Conservation (phyloP, 2,888 invertebrate genomes). For the Mesorhabditis sp. region DNA sequence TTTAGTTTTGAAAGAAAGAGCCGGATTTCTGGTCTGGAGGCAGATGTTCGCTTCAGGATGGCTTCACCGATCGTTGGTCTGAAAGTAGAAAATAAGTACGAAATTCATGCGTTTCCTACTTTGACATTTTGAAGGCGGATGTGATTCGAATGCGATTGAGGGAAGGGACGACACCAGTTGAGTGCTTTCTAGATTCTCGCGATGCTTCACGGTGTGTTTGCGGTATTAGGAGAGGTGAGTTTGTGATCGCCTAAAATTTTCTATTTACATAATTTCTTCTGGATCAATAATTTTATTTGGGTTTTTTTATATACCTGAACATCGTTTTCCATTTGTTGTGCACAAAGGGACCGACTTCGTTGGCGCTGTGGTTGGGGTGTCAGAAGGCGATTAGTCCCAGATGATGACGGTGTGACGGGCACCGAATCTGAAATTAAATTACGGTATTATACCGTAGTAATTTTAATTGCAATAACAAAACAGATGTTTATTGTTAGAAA, state of each 20-base stretch:
- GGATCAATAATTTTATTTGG: neutral
- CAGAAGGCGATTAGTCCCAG: neutral
- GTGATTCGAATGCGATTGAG: slow-evolving; percentile 52
- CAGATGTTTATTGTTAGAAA: neutral
- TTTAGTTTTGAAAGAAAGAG: slow-evolving; percentile 40
- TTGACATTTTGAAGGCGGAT: slow-evolving; percentile 49
- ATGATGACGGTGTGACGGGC: neutral
- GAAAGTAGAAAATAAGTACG: slow-evolving; percentile 14
- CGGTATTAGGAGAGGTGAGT: neutral
- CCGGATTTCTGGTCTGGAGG: slow-evolving; percentile 47
- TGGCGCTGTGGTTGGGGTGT: slow-evolving; percentile 27
- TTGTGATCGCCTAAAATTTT: slow-evolving; percentile 5
- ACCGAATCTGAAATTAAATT: neutral
- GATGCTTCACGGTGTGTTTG: neutral
- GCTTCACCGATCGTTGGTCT: slow-evolving; percentile 51
- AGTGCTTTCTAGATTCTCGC: slow-evolving; percentile 24
- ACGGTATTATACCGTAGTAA: neutral
- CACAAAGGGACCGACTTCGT: slow-evolving; percentile 45
- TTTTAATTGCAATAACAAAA: neutral
- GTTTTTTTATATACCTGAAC: slow-evolving; percentile 28
- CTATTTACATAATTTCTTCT: neutral
- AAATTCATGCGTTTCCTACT: slow-evolving; percentile 30
- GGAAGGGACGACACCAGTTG: slow-evolving; percentile 47
- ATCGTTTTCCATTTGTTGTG: slow-evolving; percentile 47
- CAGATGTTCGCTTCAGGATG: slow-evolving; percentile 50